Conservation (phyloP, 2,888 invertebrate genomes). For the Allophyes oxyacanthae region DNA sequence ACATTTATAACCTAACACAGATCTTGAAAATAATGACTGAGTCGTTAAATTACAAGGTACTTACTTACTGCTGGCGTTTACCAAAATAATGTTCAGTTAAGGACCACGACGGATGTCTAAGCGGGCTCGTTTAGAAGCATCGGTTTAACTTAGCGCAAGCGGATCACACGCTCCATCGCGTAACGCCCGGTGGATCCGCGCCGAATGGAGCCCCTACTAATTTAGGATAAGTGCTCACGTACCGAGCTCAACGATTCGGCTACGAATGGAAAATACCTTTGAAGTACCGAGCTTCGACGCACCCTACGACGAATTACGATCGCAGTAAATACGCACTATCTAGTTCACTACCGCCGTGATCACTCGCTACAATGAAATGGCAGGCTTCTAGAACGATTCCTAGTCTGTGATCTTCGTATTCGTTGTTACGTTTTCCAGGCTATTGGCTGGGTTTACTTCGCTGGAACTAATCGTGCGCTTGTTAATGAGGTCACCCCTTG, state of each 20-base stretch:
- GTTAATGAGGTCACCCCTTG: background rate
- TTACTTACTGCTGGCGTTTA: slow-evolving; percentile 36
- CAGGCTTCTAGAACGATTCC: slow-evolving; percentile 2
- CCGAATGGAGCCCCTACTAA: slow-evolving; percentile 72
- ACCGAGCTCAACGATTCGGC: slow-evolving; percentile 71
- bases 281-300: slow-evolving; percentile 68
- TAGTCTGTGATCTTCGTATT: slow-evolving; percentile 13
- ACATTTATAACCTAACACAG: slow-evolving; percentile 11
- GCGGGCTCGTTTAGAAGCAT: slow-evolving; percentile 67
- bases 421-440: background rate
- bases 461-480: background rate
- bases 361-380: slow-evolving; percentile 22
- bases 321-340: slow-evolving; percentile 61
- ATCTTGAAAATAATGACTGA: slow-evolving; percentile 39
- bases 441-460: too few relatives aligned
- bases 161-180: slow-evolving; percentile 76
- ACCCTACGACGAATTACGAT: slow-evolving; percentile 66
- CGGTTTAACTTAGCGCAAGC: slow-evolving; percentile 72
- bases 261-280: slow-evolving; percentile 71
- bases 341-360: slow-evolving; percentile 43
- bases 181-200: slow-evolving; percentile 65
- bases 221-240: slow-evolving; percentile 84
- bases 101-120: slow-evolving; percentile 58
- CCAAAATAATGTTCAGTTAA: slow-evolving; percentile 47
- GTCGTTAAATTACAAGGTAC: slow-evolving; percentile 37